Percentiles rank a stretch among this genome's conserved stretches.
These are phyloP conservation scores for honey bee (Apis mellifera) DNA, from an alignment of 1,140 invertebrate species.

Conservation along the genomic window Amel_HAv3.1 CM009942.2:661001-661500, in stretches of 20 bases:
- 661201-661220: neutral
- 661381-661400: no score
- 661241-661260: neutral
- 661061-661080: neutral
- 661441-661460: no score
- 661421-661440: no score
- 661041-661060: constrained; percentile 39
- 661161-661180: neutral
- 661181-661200: constrained; percentile 4
- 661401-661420: no score
- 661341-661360: no score
- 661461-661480: no score
- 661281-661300: neutral
- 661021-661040: constrained; percentile 27
- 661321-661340: no score
- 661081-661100: neutral
- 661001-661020: neutral
- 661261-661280: neutral
- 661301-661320: no score
- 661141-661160: neutral
- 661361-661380: no score
- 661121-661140: constrained; percentile 4
- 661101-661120: neutral
- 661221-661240: neutral
- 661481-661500: no score